phyloP scores from a whole-genome alignment of 2,888 invertebrate genomes.

The Pinctada fucata region DNA sequence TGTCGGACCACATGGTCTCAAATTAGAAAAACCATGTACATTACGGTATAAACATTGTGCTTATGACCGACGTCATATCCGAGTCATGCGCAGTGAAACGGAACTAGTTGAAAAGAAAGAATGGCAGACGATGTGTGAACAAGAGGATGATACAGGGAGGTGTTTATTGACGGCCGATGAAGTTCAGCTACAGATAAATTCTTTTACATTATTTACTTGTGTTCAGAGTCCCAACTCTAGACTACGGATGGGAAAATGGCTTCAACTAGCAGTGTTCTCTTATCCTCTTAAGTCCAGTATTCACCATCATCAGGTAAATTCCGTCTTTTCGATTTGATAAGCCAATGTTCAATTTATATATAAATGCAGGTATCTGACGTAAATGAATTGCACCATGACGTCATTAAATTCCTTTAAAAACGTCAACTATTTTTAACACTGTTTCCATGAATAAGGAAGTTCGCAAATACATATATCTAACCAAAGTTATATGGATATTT shows the following conservation, averaged over 20 bases:
- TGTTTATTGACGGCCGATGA: constrained; percentile 52
- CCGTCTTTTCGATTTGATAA: not conserved
- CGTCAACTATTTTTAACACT: too few relatives aligned
- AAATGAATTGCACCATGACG: too few relatives aligned
- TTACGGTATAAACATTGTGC: constrained; percentile 59
- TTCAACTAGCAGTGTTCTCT: constrained; percentile 60
- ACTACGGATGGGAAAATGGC: constrained; percentile 54
- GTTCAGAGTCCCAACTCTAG: constrained; percentile 45
- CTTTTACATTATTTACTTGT: constrained; percentile 57
- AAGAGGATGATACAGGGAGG: constrained; percentile 23
- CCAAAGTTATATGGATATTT: too few relatives aligned
- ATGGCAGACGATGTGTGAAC: constrained; percentile 45
- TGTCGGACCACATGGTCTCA: constrained; percentile 59
- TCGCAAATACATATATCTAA: too few relatives aligned
- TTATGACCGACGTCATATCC: constrained; percentile 53
- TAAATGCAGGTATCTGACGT: too few relatives aligned
- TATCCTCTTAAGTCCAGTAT: constrained; percentile 47
- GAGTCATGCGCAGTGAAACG: constrained; percentile 56
- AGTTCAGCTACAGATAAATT: constrained; percentile 51
- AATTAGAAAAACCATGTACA: constrained; percentile 51
- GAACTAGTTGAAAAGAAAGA: constrained; percentile 45
- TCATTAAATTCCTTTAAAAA: too few relatives aligned
- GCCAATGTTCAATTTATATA: too few relatives aligned
- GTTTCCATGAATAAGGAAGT: too few relatives aligned
- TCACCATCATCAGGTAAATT: constrained; percentile 53